Percentiles rank a stretch among this genome's conserved stretches.
These are phyloP conservation scores for Atractosteus spatula DNA, from an alignment of 2,113 vertebrate species.

Conservation along the genomic window DNA sequence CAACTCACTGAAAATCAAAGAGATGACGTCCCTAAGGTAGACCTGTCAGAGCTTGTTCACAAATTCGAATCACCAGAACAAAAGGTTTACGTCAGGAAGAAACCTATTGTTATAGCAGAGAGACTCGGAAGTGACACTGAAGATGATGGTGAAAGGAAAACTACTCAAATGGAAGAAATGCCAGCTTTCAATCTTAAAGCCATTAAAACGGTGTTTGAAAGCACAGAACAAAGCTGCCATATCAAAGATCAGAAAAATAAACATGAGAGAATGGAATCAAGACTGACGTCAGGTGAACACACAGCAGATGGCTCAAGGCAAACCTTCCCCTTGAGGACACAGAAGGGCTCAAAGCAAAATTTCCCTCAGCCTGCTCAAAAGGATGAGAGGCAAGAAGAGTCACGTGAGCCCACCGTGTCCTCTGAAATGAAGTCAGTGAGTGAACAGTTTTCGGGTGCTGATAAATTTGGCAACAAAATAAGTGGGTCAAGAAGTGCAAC, in stretches of 20 bases:
- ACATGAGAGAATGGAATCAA: slow-evolving; percentile 58
- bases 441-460: slow-evolving; percentile 61
- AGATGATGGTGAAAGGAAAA: slow-evolving; percentile 49
- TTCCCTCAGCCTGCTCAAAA: slow-evolving; percentile 45
- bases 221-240: slow-evolving; percentile 57
- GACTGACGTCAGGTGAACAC: slow-evolving; percentile 45
- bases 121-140: slow-evolving; percentile 43
- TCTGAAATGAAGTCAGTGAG: slow-evolving; percentile 61
- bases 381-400: slow-evolving; percentile 39
- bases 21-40: slow-evolving; percentile 48
- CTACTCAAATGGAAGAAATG: slow-evolving; percentile 54
- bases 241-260: slow-evolving; percentile 52
- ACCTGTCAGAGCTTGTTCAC: slow-evolving; percentile 49
- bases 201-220: slow-evolving; percentile 71
- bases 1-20: slow-evolving; percentile 55
- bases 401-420: slow-evolving; percentile 45
- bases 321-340: slow-evolving; percentile 46
- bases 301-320: slow-evolving; percentile 55
- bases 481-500: slow-evolving; percentile 51
- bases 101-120: slow-evolving; percentile 43
- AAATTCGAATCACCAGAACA: slow-evolving; percentile 62
- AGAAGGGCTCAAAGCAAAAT: slow-evolving; percentile 43
- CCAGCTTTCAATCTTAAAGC: slow-evolving; percentile 66
- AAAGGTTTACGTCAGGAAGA: slow-evolving; percentile 51
- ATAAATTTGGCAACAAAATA: slow-evolving; percentile 63